Percentiles rank a stretch among this genome's conserved stretches.
phyloP scores from a whole-genome alignment of 2,888 invertebrate genomes.

The Clostera curtula region DNA sequence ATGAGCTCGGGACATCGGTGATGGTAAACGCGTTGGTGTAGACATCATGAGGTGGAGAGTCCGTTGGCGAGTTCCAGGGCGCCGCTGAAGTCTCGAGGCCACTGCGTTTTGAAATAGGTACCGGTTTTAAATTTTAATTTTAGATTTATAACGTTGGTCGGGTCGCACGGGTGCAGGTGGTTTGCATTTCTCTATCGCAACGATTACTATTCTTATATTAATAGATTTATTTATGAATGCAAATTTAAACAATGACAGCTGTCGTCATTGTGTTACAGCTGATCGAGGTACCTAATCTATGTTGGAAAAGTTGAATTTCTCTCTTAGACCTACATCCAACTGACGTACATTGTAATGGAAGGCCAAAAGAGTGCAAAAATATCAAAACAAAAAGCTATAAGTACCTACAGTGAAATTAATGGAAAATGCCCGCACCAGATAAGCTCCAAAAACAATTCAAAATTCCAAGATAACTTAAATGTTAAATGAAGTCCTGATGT shows the following conservation, averaged over 20 bases:
- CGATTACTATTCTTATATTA: slow-evolving; percentile 13
- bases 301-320: no score
- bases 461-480: not conserved
- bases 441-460: not conserved
- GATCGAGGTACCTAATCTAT: no score
- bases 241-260: no score
- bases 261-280: no score
- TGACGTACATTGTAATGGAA: no score
- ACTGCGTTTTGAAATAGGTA: slow-evolving; percentile 68
- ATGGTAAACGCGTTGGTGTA: slow-evolving; percentile 26
- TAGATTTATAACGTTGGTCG: slow-evolving; percentile 58
- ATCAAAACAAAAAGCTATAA: no score
- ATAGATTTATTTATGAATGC: slow-evolving; percentile 10
- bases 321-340: no score
- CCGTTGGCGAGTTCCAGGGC: slow-evolving; percentile 43
- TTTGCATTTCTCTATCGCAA: slow-evolving; percentile 28
- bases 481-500: not conserved
- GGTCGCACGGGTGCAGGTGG: slow-evolving; percentile 41
- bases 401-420: no score
- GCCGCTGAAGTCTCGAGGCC: slow-evolving; percentile 63
- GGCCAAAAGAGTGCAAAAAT: no score
- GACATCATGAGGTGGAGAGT: slow-evolving; percentile 60
- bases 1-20: slow-evolving; percentile 31
- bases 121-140: slow-evolving; percentile 72
- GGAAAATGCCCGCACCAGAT: no score